These are phyloP conservation scores for Mallotus villosus DNA, from an alignment of 2,797 vertebrate genomes.

Conservation along the genomic window DNA sequence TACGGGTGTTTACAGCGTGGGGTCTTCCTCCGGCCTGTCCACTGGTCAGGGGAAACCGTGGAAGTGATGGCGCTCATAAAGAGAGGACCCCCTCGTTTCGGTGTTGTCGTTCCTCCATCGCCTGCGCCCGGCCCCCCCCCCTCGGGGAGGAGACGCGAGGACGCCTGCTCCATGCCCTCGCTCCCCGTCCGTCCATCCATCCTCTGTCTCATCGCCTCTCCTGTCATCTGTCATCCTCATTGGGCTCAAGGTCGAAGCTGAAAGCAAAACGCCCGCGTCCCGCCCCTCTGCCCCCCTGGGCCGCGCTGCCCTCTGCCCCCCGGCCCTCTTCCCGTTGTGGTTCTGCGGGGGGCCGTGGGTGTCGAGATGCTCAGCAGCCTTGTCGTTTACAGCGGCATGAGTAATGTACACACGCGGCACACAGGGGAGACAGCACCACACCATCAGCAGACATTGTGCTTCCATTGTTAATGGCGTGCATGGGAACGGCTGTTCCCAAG, in stretches of 20 bases:
- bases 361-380: slow-evolving; percentile 70
- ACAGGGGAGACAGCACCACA: no score
- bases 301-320: slow-evolving; percentile 35
- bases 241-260: slow-evolving; percentile 43
- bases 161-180: slow-evolving; percentile 50
- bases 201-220: slow-evolving; percentile 52
- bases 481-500: slow-evolving; percentile 16
- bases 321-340: background rate
- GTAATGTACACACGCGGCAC: background rate
- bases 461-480: slow-evolving; percentile 9
- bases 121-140: slow-evolving; percentile 67
- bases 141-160: slow-evolving; percentile 61
- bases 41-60: slow-evolving; percentile 55
- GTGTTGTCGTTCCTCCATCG: slow-evolving; percentile 67
- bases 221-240: slow-evolving; percentile 38
- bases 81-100: slow-evolving; percentile 59
- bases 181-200: slow-evolving; percentile 54
- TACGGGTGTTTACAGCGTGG: slow-evolving; percentile 3
- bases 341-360: slow-evolving; percentile 36
- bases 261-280: slow-evolving; percentile 35
- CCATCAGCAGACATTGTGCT: background rate
- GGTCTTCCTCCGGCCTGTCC: slow-evolving; percentile 37
- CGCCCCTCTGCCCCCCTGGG: slow-evolving; percentile 33
- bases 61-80: slow-evolving; percentile 34
- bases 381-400: background rate